Percentiles rank a stretch among this genome's conserved stretches.
Evolutionary conservation across 2,797 vertebrate genomes (phyloP).

Genomic region (Tolypeutes matacus): DNA sequence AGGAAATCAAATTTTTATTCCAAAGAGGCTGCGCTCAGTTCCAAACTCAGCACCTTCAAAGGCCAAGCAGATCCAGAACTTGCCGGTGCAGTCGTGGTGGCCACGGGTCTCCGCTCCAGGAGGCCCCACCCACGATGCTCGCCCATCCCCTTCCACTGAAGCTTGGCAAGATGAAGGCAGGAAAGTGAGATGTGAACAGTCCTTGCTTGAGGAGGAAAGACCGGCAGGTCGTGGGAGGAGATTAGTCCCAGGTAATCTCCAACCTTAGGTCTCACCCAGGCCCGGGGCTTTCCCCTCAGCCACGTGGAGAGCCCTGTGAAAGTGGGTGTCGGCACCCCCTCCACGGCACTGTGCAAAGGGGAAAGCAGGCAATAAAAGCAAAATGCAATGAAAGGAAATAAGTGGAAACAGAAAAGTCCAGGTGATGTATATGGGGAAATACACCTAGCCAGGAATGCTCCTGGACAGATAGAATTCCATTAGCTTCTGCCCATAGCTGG

Average conservation of each 20-base stretch:
- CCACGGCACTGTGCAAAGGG: rapidly evolving
- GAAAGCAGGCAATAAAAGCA: background rate
- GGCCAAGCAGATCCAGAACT: background rate
- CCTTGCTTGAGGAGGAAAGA: rapidly evolving
- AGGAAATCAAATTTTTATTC: slow-evolving; percentile 69
- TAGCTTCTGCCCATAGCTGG: background rate
- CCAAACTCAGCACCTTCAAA: background rate
- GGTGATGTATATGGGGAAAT: background rate
- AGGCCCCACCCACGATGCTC: too few species aligned
- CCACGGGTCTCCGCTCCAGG: background rate
- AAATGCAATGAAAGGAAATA: background rate
- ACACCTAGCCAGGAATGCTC: rapidly evolving
- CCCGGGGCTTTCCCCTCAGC: background rate
- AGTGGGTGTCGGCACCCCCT: too few species aligned
- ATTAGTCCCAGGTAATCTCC: rapidly evolving
- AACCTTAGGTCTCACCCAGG: rapidly evolving
- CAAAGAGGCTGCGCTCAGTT: background rate
- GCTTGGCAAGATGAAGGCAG: rapidly evolving
- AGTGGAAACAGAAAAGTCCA: background rate
- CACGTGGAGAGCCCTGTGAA: background rate
- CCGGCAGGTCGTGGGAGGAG: rapidly evolving
- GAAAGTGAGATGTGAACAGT: background rate
- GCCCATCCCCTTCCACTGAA: rapidly evolving
- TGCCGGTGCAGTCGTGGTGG: rapidly evolving
- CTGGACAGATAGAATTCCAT: background rate